These are phyloP conservation scores for Upupa epops DNA, from an alignment of 2,113 vertebrate genomes.

Conservation along the genomic window DNA sequence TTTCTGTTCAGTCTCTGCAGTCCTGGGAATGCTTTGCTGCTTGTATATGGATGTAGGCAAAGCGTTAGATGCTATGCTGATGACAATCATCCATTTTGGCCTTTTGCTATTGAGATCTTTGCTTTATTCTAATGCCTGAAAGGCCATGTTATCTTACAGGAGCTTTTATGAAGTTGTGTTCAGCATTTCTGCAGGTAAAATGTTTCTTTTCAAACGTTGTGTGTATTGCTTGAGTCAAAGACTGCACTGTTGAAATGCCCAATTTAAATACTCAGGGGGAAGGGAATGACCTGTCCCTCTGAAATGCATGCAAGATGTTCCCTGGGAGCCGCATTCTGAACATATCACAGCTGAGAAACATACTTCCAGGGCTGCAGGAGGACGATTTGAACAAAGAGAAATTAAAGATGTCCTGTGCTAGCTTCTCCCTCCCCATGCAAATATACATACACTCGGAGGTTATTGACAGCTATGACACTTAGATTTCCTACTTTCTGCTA, in stretches of 20 bases:
- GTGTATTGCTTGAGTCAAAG: background rate
- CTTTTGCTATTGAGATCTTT: background rate
- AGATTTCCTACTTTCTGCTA: background rate
- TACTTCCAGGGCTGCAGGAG: background rate
- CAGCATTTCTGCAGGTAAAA: background rate
- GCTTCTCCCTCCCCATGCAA: background rate
- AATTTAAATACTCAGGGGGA: background rate
- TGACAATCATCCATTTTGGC: background rate
- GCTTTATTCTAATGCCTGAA: background rate
- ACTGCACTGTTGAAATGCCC: background rate
- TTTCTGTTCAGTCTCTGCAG: background rate
- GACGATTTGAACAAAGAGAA: background rate
- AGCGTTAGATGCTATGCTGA: fast-evolving
- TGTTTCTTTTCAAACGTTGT: background rate
- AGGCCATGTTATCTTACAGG: background rate
- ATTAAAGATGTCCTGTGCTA: background rate
- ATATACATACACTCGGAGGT: background rate
- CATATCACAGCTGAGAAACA: constrained; percentile 16
- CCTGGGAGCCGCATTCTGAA: constrained; percentile 32
- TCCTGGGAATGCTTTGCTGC: background rate
- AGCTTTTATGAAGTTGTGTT: background rate
- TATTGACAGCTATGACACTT: background rate
- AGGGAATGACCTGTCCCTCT: constrained; percentile 20
- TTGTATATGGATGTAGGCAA: background rate
- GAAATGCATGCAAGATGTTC: constrained; percentile 32